Percentiles rank a stretch among this genome's conserved stretches.
phyloP scores from a whole-genome alignment of 2,113 vertebrate species.

The Bostrychus sinensis region DNA sequence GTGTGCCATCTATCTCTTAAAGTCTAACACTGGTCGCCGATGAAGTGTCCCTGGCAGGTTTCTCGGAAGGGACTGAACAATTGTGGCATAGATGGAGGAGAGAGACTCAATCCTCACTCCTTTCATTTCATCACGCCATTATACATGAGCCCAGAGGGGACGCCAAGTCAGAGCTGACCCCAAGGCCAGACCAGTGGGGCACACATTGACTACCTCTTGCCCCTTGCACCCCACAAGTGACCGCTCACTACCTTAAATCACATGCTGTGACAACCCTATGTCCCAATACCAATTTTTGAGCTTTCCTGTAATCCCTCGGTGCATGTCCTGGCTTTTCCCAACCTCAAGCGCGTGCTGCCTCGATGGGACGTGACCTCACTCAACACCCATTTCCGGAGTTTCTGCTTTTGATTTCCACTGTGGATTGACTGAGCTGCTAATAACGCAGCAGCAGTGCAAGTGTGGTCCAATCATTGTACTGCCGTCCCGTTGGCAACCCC shows the following conservation, averaged over 20 bases:
- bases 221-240: conserved; percentile 33
- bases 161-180: conserved; percentile 64
- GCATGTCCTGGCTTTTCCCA: conserved; percentile 75
- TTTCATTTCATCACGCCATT: conserved; percentile 66
- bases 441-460: conserved; percentile 43
- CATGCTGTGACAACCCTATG: conserved; percentile 17
- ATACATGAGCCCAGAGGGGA: conserved; percentile 59
- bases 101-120: conserved; percentile 70
- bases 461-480: conserved; percentile 63
- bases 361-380: conserved; percentile 74
- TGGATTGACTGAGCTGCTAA: conserved; percentile 74
- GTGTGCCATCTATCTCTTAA: conserved; percentile 51
- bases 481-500: conserved; percentile 52
- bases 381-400: conserved; percentile 77
- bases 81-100: conserved; percentile 68
- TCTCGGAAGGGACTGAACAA: conserved; percentile 71
- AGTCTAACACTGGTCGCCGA: conserved; percentile 32
- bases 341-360: conserved; percentile 71
- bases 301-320: conserved; percentile 70
- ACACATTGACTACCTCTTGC: conserved; percentile 43
- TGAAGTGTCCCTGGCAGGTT: conserved; percentile 72
- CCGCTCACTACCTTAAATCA: conserved; percentile 17
- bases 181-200: conserved; percentile 48
- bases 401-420: conserved; percentile 82
- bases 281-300: conserved; percentile 35